These are phyloP conservation scores for Amphipoea lucens DNA, from an alignment of 2,888 invertebrate genomes.

Conservation along the genomic window DNA sequence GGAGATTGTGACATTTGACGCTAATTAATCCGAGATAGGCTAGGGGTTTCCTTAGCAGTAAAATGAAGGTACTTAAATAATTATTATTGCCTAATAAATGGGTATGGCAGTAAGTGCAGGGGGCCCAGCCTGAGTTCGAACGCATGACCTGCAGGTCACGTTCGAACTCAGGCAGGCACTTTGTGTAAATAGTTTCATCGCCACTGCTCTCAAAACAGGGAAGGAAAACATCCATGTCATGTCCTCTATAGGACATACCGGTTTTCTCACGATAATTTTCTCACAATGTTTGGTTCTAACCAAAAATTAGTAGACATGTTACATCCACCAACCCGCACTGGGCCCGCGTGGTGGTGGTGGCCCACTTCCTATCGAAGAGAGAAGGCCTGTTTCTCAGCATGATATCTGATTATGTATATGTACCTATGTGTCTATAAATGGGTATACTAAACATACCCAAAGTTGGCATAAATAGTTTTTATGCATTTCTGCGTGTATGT, in stretches of 20 bases:
- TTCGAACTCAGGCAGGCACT: background rate
- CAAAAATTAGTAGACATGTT: background rate
- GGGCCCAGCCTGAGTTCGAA: no score
- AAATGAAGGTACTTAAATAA: background rate
- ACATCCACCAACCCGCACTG: no score
- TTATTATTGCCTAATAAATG: background rate
- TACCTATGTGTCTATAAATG: background rate
- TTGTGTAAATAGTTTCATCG: background rate
- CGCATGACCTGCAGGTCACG: no score
- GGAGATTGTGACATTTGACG: constrained; percentile 7
- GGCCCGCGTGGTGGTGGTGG: no score
- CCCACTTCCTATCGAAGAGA: background rate
- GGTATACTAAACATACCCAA: background rate
- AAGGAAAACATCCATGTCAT: no score
- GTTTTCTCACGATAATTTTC: no score
- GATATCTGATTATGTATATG: background rate
- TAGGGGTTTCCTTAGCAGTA: background rate
- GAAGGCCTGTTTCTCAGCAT: background rate
- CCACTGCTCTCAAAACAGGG: background rate
- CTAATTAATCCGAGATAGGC: background rate
- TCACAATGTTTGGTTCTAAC: background rate
- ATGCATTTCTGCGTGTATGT: background rate
- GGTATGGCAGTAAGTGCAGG: background rate
- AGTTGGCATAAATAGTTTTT: background rate
- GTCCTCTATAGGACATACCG: no score